These are phyloP conservation scores for Melanotaenia duboulayi DNA, from an alignment of 2,113 vertebrate species.

Conservation along the genomic window DNA sequence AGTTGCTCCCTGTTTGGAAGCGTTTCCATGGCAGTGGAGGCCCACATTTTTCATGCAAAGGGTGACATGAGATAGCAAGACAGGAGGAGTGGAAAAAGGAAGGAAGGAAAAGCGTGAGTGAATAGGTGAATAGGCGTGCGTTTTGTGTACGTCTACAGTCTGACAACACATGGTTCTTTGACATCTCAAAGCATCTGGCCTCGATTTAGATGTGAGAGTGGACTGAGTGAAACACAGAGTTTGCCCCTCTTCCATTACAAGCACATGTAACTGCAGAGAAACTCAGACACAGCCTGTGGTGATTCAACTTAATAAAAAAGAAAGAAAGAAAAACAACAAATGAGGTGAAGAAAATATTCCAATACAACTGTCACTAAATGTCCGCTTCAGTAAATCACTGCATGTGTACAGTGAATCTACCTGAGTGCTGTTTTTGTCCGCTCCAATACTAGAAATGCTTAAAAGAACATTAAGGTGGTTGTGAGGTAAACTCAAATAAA, in stretches of 20 bases:
- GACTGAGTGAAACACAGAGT: conserved; percentile 18
- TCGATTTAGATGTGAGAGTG: conserved; percentile 63
- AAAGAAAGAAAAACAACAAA: neutral
- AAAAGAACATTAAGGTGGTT: too few relatives aligned
- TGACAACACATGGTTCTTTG: conserved; percentile 70
- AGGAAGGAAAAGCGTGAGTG: conserved; percentile 39
- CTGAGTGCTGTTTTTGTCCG: too few relatives aligned
- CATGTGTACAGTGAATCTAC: too few relatives aligned
- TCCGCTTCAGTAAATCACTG: too few relatives aligned
- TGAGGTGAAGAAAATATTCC: neutral
- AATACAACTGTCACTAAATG: too few relatives aligned
- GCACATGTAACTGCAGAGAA: conserved; percentile 31
- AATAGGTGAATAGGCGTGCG: conserved; percentile 53
- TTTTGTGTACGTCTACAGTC: conserved; percentile 41
- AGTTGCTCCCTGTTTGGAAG: conserved; percentile 71
- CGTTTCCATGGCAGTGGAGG: conserved; percentile 73
- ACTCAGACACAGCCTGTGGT: conserved; percentile 29
- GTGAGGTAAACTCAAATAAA: too few relatives aligned
- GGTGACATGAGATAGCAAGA: conserved; percentile 61
- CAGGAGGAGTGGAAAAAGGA: conserved; percentile 35
- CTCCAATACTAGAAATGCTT: too few relatives aligned
- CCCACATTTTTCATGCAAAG: conserved; percentile 65
- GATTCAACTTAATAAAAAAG: conserved; percentile 52
- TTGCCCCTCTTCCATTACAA: conserved; percentile 10
- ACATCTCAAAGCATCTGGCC: conserved; percentile 82